Evolutionary conservation across 2,797 vertebrate genomes (phyloP), one percentile per base, ranked within the genome.

Genomic region (Chromis chromis): DNA sequence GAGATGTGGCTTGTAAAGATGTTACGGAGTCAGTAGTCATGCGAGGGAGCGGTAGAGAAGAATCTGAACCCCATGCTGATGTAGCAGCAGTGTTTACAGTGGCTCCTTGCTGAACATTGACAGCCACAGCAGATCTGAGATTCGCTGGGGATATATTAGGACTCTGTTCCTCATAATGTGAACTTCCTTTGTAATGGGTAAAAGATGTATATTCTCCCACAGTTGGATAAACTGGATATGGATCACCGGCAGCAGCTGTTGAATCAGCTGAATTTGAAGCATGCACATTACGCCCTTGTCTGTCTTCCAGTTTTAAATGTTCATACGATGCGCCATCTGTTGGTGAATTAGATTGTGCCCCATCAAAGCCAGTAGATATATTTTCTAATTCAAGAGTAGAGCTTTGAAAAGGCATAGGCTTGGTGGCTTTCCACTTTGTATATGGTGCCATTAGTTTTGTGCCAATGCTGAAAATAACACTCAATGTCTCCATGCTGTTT

Each of bases 401-500:
- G 66, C 63, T 87, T 77, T 84, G 68, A 82, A 84, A 74, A 78
- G 70, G 50, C 74, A 71, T 14, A 7, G 69, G 56, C 70, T 76
- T 86, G 64, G 71, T 85, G 63, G 77, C 55, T 88, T 84, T 86
- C 87, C 81, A 78, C 77, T 86, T 86, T 81, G 67, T 74, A 76
- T 86, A 82, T 44, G 62, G 39, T 72, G 83, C 82, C 82, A 84
- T 90, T 83, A 75, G 55, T 70, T 85, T 76, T 46, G 84, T 87
- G 87, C 89, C 89, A 86, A 77, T 68, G 74, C 86, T 85, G 79
- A 82, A 92, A 91, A 86, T 87, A 91, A 83, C 57, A 33, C 65
- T 76, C 56, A 50, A 64, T 62, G 63, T 79, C 76, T 83, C 71
- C 65, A 21, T 61, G 66, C 83, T 81, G 55, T 60, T 76, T 71